phyloP scores from a whole-genome alignment of 2,888 invertebrate species.

The Heliconius cydno region DNA sequence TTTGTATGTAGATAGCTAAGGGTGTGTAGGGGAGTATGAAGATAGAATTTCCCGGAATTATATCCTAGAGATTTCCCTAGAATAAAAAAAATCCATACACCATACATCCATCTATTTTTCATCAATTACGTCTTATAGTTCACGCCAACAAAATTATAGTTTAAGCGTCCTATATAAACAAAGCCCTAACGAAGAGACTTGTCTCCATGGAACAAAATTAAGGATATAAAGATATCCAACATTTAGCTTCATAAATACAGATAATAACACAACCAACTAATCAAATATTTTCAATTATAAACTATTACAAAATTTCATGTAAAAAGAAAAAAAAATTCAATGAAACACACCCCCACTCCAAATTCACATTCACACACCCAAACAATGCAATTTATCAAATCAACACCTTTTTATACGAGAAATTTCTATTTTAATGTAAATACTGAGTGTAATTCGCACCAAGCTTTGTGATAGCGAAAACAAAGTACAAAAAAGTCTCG shows the following conservation, averaged over 20 bases:
- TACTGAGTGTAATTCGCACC: conserved; percentile 55
- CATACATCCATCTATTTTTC: too few relatives aligned
- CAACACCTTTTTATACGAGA: conserved; percentile 41
- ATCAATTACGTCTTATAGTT: too few relatives aligned
- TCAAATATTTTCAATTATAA: background rate
- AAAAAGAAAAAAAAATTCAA: background rate
- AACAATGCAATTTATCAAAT: conserved; percentile 27
- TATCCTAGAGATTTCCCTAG: too few relatives aligned
- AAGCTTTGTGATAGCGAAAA: conserved; percentile 60
- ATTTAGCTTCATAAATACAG: background rate
- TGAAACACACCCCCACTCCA: background rate
- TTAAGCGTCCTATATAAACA: too few relatives aligned
- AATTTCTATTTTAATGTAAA: conserved; percentile 62
- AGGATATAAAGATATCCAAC: too few relatives aligned
- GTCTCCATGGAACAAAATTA: too few relatives aligned
- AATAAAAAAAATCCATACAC: too few relatives aligned
- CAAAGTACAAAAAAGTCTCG: conserved; percentile 58
- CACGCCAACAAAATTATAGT: too few relatives aligned
- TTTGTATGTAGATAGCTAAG: background rate
- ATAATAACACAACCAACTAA: background rate
- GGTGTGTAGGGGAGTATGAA: background rate
- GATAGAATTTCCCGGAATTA: background rate
- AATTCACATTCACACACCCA: background rate
- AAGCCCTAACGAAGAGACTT: too few relatives aligned
- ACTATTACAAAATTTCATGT: background rate